Base-by-base conservation (phyloP, 2,797 vertebrate species). In the Gobio occitaniae region DNA sequence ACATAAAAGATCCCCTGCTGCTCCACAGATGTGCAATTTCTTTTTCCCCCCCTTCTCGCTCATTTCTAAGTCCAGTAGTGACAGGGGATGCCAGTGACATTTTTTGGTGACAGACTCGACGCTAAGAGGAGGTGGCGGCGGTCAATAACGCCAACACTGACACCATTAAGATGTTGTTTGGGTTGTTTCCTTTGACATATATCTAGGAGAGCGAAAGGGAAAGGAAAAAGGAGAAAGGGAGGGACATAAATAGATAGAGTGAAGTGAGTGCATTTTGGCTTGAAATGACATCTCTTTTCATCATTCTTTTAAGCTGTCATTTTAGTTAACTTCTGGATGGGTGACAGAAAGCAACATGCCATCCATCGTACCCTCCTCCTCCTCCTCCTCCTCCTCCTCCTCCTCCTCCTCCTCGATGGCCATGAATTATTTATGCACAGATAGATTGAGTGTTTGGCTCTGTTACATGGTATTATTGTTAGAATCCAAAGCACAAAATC, bases 81-180 rank as follows among this genome's bases (percentile, higher is more conserved):
- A 86, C 89, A 86, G 89, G 87, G 19, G 76, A 93, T 65, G 44
- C 84, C 80, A 90, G 87, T 93, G 93, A 93, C 92, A 93, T 32
- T 65, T 94, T 95, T 32, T 94, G 90, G 90, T 91, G 92, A 91
- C 91, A 91, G 90, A 90, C 76, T 63, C 29, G 86, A 92, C 82
- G 87, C 50, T 87, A 90, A 59, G 76, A 89, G 86, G 90, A 90
- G 86, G 89, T 86, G 1, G 86, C 85, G 82, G 82, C 3, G 86
- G 86, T 90, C 87, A 89, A 91, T 94, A 94, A 94, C 93, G 87
- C 74, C 90, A 91, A 84, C 90, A 29, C 89, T 94, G 92, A 95
- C 93, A 94, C 94, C 93, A 94, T 95, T 93, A 94, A 91, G 91
- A 89, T 44, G 87, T 88, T 83, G 76, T 93, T 93, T 90, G 91